Conservation (phyloP, 1,140 invertebrate species). For the Paraescarpia echinospica region DNA sequence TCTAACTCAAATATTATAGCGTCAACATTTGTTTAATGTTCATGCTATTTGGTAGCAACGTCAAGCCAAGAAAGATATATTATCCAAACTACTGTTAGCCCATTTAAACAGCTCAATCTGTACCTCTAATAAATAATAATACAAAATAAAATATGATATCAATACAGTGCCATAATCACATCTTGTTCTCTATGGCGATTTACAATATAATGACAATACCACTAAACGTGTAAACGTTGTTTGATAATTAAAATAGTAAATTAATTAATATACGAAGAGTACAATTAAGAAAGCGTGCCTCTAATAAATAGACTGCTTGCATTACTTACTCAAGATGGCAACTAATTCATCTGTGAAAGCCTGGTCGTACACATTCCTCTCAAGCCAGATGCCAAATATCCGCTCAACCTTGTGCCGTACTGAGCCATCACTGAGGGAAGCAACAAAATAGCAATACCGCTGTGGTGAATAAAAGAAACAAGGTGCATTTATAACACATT, state of each 20-base stretch:
- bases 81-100: too few relatives aligned
- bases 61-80: not conserved
- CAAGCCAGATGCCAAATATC: conserved; percentile 93
- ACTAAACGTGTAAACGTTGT: too few relatives aligned
- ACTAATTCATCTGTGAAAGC: conserved; percentile 83
- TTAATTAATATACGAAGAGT: too few relatives aligned
- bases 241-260: too few relatives aligned
- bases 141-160: too few relatives aligned
- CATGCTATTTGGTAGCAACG: not conserved
- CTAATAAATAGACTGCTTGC: not conserved
- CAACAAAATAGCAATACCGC: conserved; percentile 13
- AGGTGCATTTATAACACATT: too few relatives aligned
- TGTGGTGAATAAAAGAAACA: not conserved
- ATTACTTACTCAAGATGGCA: conserved; percentile 42
- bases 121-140: too few relatives aligned
- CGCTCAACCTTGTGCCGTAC: conserved; percentile 81
- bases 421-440: conserved; percentile 75
- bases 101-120: not conserved
- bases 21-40: not conserved
- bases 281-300: too few relatives aligned
- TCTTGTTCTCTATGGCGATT: too few relatives aligned
- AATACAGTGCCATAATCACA: too few relatives aligned
- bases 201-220: too few relatives aligned
- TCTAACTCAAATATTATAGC: conserved; percentile 9
- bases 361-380: conserved; percentile 82